These are phyloP conservation scores for Ovibos moschatus DNA, from an alignment of 2,113 vertebrate genomes.

Conservation along the genomic window DNA sequence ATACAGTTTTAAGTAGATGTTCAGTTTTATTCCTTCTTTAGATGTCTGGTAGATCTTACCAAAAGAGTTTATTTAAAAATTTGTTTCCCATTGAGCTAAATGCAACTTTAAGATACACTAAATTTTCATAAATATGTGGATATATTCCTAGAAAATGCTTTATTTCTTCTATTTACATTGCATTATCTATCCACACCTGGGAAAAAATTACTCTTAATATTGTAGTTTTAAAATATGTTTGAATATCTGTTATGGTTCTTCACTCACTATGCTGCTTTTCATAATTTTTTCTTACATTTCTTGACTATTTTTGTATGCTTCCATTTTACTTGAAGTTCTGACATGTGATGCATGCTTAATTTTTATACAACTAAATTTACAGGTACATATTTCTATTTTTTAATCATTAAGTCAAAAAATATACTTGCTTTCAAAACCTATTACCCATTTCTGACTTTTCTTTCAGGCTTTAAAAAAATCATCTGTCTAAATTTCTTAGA, in stretches of 20 bases:
- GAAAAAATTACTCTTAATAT: not conserved
- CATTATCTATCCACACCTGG: not conserved
- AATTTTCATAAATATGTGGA: not conserved
- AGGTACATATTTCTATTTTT: not conserved
- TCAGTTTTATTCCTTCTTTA: not conserved
- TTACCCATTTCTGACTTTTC: not conserved
- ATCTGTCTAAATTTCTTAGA: not conserved
- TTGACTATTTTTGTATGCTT: not conserved
- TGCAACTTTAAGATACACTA: not conserved
- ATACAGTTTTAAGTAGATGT: not conserved
- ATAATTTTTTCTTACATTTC: not conserved
- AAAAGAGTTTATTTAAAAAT: not conserved
- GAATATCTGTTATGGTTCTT: not conserved
- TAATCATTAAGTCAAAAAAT: not conserved
- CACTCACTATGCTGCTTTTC: not conserved
- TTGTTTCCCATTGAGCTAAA: not conserved
- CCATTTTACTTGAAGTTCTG: not conserved
- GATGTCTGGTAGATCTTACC: not conserved
- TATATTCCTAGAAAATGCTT: not conserved
- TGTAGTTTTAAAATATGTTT: not conserved
- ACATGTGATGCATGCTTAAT: not conserved
- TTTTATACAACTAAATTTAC: not conserved
- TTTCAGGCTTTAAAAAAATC: not conserved
- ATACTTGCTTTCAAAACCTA: not conserved
- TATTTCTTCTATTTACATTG: not conserved